Percentiles rank a stretch among this genome's conserved stretches.
Conservation (phyloP, 2,113 vertebrate genomes). For the Haliaeetus leucogaster region DNA sequence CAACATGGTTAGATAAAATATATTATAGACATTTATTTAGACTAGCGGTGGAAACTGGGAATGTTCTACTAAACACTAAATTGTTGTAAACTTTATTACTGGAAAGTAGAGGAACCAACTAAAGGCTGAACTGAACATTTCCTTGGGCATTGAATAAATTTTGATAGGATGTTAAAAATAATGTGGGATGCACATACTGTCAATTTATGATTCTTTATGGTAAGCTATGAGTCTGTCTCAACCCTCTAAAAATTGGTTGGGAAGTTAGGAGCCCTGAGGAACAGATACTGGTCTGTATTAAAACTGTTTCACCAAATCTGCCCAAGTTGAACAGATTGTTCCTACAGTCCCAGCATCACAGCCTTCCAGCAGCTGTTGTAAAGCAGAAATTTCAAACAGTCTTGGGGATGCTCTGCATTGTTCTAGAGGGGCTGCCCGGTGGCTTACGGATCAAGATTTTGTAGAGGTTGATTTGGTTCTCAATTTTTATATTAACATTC, state of each 20-base stretch:
- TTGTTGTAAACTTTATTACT: neutral
- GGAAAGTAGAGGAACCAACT: neutral
- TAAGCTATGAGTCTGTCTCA: neutral
- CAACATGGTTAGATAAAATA: neutral
- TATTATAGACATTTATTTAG: neutral
- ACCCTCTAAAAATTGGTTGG: neutral
- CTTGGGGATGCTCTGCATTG: neutral
- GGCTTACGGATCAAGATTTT: neutral
- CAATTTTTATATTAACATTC: neutral
- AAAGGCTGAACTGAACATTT: neutral
- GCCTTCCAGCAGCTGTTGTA: neutral
- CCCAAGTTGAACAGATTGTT: neutral
- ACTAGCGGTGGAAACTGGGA: neutral
- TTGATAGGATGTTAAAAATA: neutral
- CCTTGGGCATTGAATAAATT: neutral
- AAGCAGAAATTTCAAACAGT: neutral
- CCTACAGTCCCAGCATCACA: neutral
- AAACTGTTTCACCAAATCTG: neutral
- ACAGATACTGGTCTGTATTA: neutral
- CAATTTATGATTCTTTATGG: neutral
- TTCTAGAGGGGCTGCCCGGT: neutral
- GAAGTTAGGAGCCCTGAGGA: neutral
- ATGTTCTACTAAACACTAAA: neutral
- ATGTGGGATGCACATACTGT: neutral
- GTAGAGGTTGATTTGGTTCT: neutral